Conservation (phyloP, 2,113 vertebrate genomes). For the Ictalurus punctatus region DNA sequence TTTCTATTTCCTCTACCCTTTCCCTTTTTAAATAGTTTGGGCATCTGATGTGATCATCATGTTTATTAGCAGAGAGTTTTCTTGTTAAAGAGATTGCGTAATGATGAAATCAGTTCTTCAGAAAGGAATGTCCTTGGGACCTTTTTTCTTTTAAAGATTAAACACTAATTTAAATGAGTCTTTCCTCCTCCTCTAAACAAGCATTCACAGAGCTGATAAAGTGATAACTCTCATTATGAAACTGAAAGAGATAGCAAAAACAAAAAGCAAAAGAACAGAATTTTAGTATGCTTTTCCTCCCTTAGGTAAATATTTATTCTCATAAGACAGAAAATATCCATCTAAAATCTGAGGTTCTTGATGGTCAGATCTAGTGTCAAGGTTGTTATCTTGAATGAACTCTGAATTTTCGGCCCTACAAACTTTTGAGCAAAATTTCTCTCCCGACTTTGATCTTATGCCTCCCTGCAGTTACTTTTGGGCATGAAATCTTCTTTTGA, state of each 20-base stretch:
- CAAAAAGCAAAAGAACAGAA: background rate
- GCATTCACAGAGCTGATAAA: constrained; percentile 63
- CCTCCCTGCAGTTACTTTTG: constrained; percentile 25
- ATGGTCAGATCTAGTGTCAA: constrained; percentile 24
- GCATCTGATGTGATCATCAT: constrained; percentile 39
- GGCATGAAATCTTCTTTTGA: constrained; percentile 32
- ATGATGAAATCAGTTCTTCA: constrained; percentile 57
- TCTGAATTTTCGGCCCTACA: constrained; percentile 8
- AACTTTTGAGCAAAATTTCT: constrained; percentile 29
- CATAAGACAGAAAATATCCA: background rate
- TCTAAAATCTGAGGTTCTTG: background rate
- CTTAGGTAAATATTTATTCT: background rate
- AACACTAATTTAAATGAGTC: constrained; percentile 72
- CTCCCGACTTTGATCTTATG: constrained; percentile 34
- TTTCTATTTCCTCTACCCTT: background rate
- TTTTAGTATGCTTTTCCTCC: background rate
- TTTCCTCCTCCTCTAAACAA: constrained; percentile 52
- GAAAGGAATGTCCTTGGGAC: constrained; percentile 62
- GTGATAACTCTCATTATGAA: constrained; percentile 60
- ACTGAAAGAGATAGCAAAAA: background rate
- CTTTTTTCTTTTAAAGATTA: constrained; percentile 67
- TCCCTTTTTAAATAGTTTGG: constrained; percentile 8
- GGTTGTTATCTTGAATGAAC: constrained; percentile 16
- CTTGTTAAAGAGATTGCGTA: constrained; percentile 63
- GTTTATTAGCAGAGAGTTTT: constrained; percentile 48